These are phyloP conservation scores for Ptilodon capucinus DNA, from an alignment of 2,888 invertebrate species.

Conservation along the genomic window DNA sequence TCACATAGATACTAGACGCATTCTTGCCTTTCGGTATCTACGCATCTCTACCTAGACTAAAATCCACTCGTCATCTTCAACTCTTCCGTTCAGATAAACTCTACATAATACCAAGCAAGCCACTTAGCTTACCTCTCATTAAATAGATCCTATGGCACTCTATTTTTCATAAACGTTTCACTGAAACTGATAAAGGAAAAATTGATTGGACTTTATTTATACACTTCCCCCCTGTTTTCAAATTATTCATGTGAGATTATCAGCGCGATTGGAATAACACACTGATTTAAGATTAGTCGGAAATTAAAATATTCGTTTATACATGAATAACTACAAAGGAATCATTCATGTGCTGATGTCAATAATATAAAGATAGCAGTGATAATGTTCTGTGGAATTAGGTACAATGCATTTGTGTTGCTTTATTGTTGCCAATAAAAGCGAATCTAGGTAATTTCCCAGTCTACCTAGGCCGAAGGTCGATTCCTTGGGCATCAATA, in stretches of 20 bases:
- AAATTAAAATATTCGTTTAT: slow-evolving; percentile 12
- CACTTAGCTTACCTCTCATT: slow-evolving; percentile 44
- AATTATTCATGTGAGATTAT: slow-evolving; percentile 32
- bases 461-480: not conserved
- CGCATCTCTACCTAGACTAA: too few species aligned
- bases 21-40: too few species aligned
- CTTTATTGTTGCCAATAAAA: not conserved
- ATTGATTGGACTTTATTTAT: slow-evolving; percentile 43
- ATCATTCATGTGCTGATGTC: slow-evolving; percentile 2
- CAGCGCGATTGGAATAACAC: slow-evolving; percentile 33
- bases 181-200: slow-evolving; percentile 31
- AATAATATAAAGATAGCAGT: slow-evolving; percentile 1
- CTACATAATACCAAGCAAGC: too few species aligned
- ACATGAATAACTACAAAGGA: slow-evolving; percentile 12
- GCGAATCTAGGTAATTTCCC: not conserved
- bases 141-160: slow-evolving; percentile 26
- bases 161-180: slow-evolving; percentile 26
- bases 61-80: too few species aligned
- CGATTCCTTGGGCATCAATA: not conserved
- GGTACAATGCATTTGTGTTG: not conserved
- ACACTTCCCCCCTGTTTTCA: slow-evolving; percentile 27
- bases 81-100: too few species aligned
- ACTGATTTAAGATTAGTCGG: slow-evolving; percentile 40
- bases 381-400: slow-evolving; percentile 1
- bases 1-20: too few species aligned